phyloP scores from a whole-genome alignment of 2,113 vertebrate genomes.

The Dipodomys merriami region DNA sequence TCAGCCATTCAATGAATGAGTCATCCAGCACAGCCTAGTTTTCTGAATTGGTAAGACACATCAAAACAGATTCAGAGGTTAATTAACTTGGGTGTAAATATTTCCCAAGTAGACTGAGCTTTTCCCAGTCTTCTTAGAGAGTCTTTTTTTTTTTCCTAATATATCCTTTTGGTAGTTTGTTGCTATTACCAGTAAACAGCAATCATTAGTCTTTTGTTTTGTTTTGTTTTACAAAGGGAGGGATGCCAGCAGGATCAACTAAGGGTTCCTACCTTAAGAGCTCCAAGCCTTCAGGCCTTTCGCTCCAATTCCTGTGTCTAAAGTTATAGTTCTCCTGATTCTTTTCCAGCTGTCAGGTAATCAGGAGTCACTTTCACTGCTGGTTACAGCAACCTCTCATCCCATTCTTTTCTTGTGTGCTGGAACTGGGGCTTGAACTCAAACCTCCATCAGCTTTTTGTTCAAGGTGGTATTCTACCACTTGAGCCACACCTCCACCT shows the following conservation, averaged over 20 bases:
- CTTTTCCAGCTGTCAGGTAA: background rate
- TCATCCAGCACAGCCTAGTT: constrained; percentile 61
- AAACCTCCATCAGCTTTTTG: too few species aligned
- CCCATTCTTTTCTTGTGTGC: background rate
- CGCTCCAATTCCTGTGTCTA: background rate
- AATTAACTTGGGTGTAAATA: constrained; percentile 54
- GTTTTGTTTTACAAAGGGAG: background rate
- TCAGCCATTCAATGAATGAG: constrained; percentile 52
- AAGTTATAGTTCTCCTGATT: background rate
- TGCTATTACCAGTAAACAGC: constrained; percentile 7
- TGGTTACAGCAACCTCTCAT: background rate
- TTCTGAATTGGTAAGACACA: constrained; percentile 67
- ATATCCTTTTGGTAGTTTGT: background rate
- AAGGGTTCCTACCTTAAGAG: background rate
- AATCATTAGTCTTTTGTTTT: background rate
- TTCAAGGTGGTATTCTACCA: too few species aligned
- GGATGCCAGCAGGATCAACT: background rate
- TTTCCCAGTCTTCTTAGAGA: constrained; percentile 52
- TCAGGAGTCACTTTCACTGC: background rate
- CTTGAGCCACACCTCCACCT: too few species aligned
- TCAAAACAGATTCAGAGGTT: constrained; percentile 57
- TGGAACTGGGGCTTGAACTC: too few species aligned
- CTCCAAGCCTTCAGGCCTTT: background rate
- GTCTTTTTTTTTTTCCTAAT: background rate
- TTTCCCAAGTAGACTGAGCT: constrained; percentile 47